phyloP scores from a whole-genome alignment of 2,797 vertebrate species.

The Catamblyrhynchus diadema region DNA sequence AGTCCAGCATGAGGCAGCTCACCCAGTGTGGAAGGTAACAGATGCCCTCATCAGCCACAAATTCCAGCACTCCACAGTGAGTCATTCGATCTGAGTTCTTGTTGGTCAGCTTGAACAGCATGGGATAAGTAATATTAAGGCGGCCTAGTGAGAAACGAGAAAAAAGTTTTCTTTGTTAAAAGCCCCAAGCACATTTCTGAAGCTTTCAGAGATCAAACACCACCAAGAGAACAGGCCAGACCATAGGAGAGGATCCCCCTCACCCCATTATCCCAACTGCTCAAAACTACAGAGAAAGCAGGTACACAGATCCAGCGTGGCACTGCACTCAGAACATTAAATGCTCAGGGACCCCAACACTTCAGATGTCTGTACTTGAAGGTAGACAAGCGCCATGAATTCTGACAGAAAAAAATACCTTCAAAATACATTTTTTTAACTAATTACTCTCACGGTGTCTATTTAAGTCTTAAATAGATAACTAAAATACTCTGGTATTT shows the following conservation, averaged over 20 bases:
- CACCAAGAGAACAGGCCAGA: background rate
- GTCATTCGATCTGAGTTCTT: conserved; percentile 98
- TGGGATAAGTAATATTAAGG: conserved; percentile 97
- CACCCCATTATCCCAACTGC: background rate
- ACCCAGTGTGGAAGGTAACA: conserved; percentile 99
- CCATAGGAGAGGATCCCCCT: background rate
- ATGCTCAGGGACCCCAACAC: background rate
- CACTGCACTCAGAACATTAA: background rate
- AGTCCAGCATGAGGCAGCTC: conserved; percentile 34
- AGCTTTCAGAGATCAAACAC: background rate
- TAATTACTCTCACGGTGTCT: background rate
- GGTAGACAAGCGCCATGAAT: background rate
- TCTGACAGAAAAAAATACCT: background rate
- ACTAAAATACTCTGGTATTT: background rate
- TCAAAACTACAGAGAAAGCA: background rate
- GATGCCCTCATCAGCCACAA: conserved; percentile 97
- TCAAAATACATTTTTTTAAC: background rate
- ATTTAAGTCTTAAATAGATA: background rate
- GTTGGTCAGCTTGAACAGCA: conserved; percentile 98
- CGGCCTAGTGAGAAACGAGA: conserved; percentile 77
- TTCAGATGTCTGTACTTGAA: background rate
- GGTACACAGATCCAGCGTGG: accelerated
- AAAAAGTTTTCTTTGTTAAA: background rate
- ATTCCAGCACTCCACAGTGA: conserved; percentile 96
- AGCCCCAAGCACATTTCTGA: background rate